Base-by-base conservation (phyloP, 1,140 invertebrate genomes). In the Akabosia matsudoensis region DNA sequence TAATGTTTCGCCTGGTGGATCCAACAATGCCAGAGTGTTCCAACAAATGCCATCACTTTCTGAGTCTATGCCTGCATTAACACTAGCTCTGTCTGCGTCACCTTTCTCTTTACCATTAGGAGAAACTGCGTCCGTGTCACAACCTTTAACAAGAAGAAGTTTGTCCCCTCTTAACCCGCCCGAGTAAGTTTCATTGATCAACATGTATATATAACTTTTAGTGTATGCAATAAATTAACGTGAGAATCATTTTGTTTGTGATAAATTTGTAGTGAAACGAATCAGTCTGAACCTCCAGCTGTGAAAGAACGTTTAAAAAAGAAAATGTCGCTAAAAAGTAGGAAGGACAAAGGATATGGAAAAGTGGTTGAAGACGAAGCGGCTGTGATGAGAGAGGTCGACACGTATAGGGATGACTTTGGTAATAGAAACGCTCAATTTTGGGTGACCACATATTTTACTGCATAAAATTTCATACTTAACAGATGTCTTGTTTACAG, bases 291-390 rank as follows among this genome's bases (percentile, higher is more conserved):
- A 77, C 52, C 73, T 31, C 30, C 76, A 3, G 28, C 33, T 10
- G 73, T 74, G 24, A 72, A 75, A n/a, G 74, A 76, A 73, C 73
- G 71, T 33, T 37, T 33, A 4, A 67, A 74, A 18, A 82, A 81
- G 52, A 82, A 82, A 64, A 70, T 78, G 24, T 80, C 80, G n/a
- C 51, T 80, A 64, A 81, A 80, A 54, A 77, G 72, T 45, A 61
- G 76, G 18, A 78, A 81, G 74, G 78, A 76, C 37, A 71, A 73
- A 73, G 76, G 75, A 45, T 52, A 78, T 56, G 77, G 73, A 18
- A 72, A 79, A 37, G 70, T 76, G 18, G 78, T 75, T 33, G 76
- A 80, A 45, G 76, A 77, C 51, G 34, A 76, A 56, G 16, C 28
- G 28, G 24, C 28, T 1, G 30, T 67, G 61, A 67, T 30, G 61